A percentile compares a stretch with the other conserved stretches of the same genome.
These are phyloP conservation scores for Pedetes capensis DNA, from an alignment of 2,113 vertebrate genomes.

Conservation along the genomic window DNA sequence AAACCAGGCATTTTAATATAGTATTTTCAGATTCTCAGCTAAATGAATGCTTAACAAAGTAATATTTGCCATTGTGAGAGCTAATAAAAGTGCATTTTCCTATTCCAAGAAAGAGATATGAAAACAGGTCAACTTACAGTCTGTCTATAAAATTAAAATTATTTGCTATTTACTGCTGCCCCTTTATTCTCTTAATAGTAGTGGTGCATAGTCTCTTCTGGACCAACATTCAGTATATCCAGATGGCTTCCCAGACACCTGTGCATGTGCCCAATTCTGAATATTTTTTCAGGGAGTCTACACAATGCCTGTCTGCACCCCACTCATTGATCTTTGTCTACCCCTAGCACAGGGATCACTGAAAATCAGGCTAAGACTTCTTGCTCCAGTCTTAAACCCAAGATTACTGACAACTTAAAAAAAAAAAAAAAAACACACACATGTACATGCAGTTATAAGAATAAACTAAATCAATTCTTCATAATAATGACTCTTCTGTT, in stretches of 20 bases:
- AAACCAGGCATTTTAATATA: conserved; percentile 37
- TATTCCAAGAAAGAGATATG: background rate
- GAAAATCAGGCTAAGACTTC: background rate
- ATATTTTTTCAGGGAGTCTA: background rate
- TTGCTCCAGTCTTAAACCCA: background rate
- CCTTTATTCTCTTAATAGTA: conserved; percentile 2
- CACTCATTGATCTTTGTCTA: background rate
- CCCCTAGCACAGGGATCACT: background rate
- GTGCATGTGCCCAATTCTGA: background rate
- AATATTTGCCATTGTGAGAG: conserved; percentile 38
- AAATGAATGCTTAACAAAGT: conserved; percentile 50
- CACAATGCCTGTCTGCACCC: background rate
- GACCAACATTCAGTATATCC: background rate
- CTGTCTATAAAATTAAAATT: conserved; percentile 34
- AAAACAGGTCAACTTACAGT: conserved; percentile 39
- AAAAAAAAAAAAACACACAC: background rate
- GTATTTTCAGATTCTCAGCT: conserved; percentile 22
- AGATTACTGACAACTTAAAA: background rate
- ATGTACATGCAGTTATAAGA: background rate
- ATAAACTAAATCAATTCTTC: background rate
- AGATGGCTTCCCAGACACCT: background rate
- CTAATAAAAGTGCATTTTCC: conserved; percentile 39
- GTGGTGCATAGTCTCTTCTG: background rate
- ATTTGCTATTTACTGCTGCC: background rate
- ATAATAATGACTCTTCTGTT: background rate